These are phyloP conservation scores for Anguilla japonica DNA, from an alignment of 2,113 vertebrate genomes.

Conservation along the genomic window DNA sequence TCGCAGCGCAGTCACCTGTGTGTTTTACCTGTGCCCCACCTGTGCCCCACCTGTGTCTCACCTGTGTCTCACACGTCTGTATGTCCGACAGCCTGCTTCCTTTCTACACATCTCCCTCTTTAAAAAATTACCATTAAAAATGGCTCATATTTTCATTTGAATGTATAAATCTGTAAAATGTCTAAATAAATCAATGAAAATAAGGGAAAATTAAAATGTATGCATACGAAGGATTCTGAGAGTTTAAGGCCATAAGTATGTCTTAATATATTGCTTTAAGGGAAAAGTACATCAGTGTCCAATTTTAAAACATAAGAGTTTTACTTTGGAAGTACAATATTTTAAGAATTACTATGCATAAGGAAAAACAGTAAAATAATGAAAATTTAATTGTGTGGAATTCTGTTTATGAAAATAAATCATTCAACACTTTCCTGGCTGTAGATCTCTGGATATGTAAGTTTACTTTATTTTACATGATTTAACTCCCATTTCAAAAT, in stretches of 20 bases:
- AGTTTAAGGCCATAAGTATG: not conserved
- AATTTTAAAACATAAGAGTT: constrained; percentile 38
- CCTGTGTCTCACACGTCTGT: constrained; percentile 23
- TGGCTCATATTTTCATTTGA: constrained; percentile 34
- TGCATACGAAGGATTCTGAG: constrained; percentile 18
- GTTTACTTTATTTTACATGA: not conserved
- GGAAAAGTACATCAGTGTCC: constrained; percentile 43
- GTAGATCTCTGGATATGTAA: constrained; percentile 30
- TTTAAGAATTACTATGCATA: constrained; percentile 71
- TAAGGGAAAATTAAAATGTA: not conserved
- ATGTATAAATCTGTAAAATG: constrained; percentile 35
- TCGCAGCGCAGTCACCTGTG: constrained; percentile 46
- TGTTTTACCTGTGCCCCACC: constrained; percentile 17
- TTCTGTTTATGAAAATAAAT: constrained; percentile 65
- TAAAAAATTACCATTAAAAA: constrained; percentile 41
- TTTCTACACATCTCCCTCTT: constrained; percentile 27
- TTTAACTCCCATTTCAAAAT: not conserved
- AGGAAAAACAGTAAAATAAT: constrained; percentile 52
- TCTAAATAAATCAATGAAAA: constrained; percentile 22
- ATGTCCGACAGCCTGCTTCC: not conserved
- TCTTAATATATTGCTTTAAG: constrained; percentile 33
- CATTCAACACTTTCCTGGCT: constrained; percentile 44
- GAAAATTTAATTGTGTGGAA: constrained; percentile 59
- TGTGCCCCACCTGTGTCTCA: constrained; percentile 34
- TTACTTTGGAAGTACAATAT: constrained; percentile 49